Base-by-base conservation (phyloP, 30 jellyfish, hydroid and myxozoan species). In the Hydractinia echinata region DNA sequence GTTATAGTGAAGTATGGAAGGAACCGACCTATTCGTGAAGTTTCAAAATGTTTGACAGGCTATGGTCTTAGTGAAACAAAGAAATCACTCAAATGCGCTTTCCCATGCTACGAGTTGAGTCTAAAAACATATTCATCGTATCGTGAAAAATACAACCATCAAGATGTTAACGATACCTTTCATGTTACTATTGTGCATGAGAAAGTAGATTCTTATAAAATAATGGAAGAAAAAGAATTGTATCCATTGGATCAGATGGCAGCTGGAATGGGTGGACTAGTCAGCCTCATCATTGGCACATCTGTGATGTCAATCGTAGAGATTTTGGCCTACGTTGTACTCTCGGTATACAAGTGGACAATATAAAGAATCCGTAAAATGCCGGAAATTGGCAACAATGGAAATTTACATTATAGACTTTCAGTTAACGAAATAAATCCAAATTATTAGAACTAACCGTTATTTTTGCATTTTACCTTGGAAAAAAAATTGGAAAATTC, bases 221-320 rank as follows among this genome's bases (percentile, higher is more conserved):
- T 71, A 6, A 71, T 71, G 81, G 81, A 71, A 50, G 81, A 71
- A 15, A 71, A 71, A 71, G 81, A 71, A 20, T 7, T 71, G 81
- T 71, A 71, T 71, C 53, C 81, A 0, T 71, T 70, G 81, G 81
- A 71, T 20, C 81, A 71, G 53, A 8, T 71, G 53, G 81, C 81
- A 20, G 30, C 60, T 20, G 81, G 51, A 50, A 71, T 71, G 30
- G 81, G 81, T 71, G 81, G 81, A 8, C n/a, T 71, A 1, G 18
- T 71, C 9, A 58, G 81, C n/a, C n/a, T 71, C 10, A 58, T 71
- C 11, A 71, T 71, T 30, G 81, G 81, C 7, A 58, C 81, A 5
- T 9, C 69, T 6, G 60, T 71, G 11, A 20, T 71, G 8, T 71
- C 81, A 8, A n/a, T 71, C 0, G 60, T 71, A 5, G 81, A 71